Conservation (phyloP, 2,888 invertebrate species). For the Suillia variegata region DNA sequence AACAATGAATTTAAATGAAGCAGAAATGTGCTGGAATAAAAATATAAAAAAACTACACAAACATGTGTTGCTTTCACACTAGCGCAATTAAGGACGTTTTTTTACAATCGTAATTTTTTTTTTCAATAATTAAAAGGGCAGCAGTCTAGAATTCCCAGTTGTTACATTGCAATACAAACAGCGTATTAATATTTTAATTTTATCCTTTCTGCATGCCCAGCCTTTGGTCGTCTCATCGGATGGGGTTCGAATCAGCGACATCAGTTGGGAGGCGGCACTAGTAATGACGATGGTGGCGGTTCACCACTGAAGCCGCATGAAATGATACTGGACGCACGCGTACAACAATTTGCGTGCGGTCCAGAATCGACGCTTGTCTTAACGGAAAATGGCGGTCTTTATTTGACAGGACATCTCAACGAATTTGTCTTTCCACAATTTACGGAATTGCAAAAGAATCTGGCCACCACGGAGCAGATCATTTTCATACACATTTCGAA, state of each 20-base stretch:
- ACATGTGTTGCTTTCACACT: too few species aligned
- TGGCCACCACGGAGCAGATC: constrained; percentile 52
- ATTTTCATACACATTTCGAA: constrained; percentile 58
- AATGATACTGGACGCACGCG: constrained; percentile 47
- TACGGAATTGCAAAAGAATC: constrained; percentile 55
- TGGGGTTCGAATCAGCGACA: constrained; percentile 55
- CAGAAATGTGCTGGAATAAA: too few species aligned
- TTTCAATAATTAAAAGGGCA: too few species aligned
- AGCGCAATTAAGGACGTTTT: too few species aligned
- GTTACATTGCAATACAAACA: too few species aligned
- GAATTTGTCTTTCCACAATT: constrained; percentile 57
- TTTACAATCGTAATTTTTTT: too few species aligned
- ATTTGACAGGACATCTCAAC: constrained; percentile 54
- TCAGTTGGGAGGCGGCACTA: constrained; percentile 49
- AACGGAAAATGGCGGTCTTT: constrained; percentile 53
- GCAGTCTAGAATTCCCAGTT: too few species aligned
- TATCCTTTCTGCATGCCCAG: too few species aligned
- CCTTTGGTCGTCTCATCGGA: constrained; percentile 55
- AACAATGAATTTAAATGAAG: too few species aligned
- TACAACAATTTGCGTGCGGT: constrained; percentile 55
- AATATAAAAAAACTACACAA: too few species aligned
- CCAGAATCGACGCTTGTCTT: constrained; percentile 58
- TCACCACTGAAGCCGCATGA: constrained; percentile 44
- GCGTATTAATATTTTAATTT: too few species aligned
- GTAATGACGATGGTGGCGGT: constrained; percentile 36